Conservation (phyloP, 1,140 invertebrate species). For the Lepidurus couesii region DNA sequence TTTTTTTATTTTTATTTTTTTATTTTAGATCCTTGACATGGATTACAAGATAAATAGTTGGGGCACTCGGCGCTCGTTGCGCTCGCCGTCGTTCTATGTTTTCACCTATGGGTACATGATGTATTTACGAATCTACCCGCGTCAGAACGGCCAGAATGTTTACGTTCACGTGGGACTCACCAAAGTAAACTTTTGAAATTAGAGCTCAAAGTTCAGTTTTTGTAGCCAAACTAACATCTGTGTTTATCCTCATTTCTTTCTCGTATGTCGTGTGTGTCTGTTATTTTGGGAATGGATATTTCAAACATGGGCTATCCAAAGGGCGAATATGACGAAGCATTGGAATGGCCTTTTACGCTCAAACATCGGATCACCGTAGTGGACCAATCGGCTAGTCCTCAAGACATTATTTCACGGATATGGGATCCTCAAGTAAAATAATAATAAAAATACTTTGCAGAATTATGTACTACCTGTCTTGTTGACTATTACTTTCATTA, state of each 20-base stretch:
- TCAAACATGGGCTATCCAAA: conserved; percentile 36
- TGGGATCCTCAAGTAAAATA: conserved; percentile 46
- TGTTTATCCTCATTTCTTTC: conserved; percentile 1
- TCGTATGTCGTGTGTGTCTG: background rate
- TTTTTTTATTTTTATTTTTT: background rate
- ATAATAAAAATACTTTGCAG: background rate
- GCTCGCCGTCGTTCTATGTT: conserved; percentile 47
- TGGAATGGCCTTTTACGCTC: conserved; percentile 49
- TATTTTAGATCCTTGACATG: conserved; percentile 40
- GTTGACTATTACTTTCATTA: background rate
- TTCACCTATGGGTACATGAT: conserved; percentile 44
- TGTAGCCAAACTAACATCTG: background rate
- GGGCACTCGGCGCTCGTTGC: conserved; percentile 43
- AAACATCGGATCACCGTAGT: conserved; percentile 45
- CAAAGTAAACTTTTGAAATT: conserved; percentile 36
- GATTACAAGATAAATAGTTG: conserved; percentile 45
- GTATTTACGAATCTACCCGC: conserved; percentile 45
- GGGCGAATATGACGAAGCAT: conserved; percentile 39
- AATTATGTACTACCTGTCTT: background rate
- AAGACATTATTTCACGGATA: conserved; percentile 46
- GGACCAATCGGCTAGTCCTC: conserved; percentile 42
- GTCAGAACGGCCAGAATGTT: conserved; percentile 44
- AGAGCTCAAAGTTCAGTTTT: background rate
- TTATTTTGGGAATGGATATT: background rate
- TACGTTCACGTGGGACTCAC: conserved; percentile 49